phyloP scores from a whole-genome alignment of 2,113 vertebrate genomes.

The Thunnus thynnus region DNA sequence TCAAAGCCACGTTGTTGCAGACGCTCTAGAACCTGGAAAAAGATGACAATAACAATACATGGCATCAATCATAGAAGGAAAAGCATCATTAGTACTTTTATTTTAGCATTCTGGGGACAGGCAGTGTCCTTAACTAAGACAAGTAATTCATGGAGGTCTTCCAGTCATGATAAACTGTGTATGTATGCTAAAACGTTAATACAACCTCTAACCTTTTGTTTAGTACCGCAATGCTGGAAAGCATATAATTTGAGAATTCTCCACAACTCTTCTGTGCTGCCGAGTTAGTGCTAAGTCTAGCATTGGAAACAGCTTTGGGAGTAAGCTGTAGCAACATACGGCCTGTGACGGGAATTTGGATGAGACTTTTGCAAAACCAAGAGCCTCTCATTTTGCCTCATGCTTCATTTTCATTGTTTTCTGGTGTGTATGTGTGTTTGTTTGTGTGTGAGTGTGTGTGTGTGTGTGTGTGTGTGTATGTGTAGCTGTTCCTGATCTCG shows the following conservation, averaged over 20 bases:
- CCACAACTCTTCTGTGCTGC: slow-evolving; percentile 11
- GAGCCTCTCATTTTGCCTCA: slow-evolving; percentile 57
- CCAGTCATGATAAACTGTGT: not conserved
- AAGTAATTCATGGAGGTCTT: slow-evolving; percentile 5
- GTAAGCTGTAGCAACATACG: slow-evolving; percentile 61
- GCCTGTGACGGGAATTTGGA: slow-evolving; percentile 69
- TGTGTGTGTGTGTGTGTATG: slow-evolving; percentile 40
- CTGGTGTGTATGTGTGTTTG: slow-evolving; percentile 48
- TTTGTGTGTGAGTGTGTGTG: slow-evolving; percentile 23
- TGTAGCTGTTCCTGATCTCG: slow-evolving; percentile 65
- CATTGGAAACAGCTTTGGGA: slow-evolving; percentile 55
- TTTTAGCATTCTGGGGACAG: not conserved
- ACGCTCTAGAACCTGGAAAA: slow-evolving; percentile 93
- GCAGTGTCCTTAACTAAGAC: not conserved
- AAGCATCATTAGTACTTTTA: not conserved
- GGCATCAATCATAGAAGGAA: not conserved
- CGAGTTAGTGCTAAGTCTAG: slow-evolving; percentile 42
- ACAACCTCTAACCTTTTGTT: slow-evolving; percentile 51
- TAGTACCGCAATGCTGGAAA: slow-evolving; percentile 15
- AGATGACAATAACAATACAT: slow-evolving; percentile 5
- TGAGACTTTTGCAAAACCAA: slow-evolving; percentile 65
- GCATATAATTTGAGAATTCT: not conserved
- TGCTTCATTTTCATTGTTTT: slow-evolving; percentile 71
- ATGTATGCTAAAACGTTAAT: slow-evolving; percentile 24
- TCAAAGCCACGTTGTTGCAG: slow-evolving; percentile 97